A percentile compares a stretch with the other conserved stretches of the same genome.
phyloP scores from a whole-genome alignment of 2,797 vertebrate genomes.

The Otolemur crassicaudatus region DNA sequence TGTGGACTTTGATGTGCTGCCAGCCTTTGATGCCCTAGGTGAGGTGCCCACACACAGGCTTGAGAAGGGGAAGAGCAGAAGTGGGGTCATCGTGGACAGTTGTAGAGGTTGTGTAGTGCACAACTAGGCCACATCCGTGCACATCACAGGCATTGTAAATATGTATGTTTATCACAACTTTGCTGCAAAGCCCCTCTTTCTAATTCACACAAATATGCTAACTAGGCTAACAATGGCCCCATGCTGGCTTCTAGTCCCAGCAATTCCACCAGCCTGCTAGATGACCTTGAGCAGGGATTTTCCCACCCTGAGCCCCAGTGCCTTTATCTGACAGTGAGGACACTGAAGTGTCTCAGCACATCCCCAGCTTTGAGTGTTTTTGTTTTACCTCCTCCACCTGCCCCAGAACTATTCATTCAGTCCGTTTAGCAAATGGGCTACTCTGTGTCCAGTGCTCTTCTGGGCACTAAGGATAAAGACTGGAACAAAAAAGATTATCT shows the following conservation, averaged over 20 bases:
- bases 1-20: slow-evolving; percentile 75
- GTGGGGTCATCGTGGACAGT: not conserved
- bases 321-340: not conserved
- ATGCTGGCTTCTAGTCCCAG: not conserved
- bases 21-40: slow-evolving; percentile 72
- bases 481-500: not conserved
- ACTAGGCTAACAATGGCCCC: not conserved
- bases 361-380: not conserved
- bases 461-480: not conserved
- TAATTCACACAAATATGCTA: not conserved
- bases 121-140: not conserved
- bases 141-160: fast-evolving
- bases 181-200: not conserved
- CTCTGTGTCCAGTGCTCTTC: not conserved
- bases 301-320: not conserved
- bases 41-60: not conserved
- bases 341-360: not conserved
- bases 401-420: fast-evolving
- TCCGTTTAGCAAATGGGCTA: not conserved
- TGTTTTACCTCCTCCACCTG: not conserved
- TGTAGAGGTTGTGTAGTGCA: not conserved
- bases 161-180: fast-evolving
- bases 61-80: not conserved
- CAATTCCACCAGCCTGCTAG: not conserved
- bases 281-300: not conserved